Evolutionary conservation across 1,140 invertebrate species (phyloP).

Genomic region (Chironomus tepperi): DNA sequence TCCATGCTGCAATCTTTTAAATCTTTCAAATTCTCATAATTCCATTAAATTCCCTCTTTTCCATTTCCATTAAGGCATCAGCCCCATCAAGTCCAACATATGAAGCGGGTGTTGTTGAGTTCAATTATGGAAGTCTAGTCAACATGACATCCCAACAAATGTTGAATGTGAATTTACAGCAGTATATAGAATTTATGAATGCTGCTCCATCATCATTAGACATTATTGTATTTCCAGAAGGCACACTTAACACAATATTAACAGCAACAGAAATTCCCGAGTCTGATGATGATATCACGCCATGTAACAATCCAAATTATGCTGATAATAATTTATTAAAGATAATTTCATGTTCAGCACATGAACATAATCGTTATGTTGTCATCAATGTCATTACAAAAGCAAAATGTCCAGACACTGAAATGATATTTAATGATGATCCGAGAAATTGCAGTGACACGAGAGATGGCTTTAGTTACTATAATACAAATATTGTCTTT

Average conservation of each 20-base stretch:
- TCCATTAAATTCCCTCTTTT: too few species aligned
- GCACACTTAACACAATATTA: constrained; percentile 39
- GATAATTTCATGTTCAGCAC: constrained; percentile 33
- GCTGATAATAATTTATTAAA: constrained; percentile 29
- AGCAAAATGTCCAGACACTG: constrained; percentile 41
- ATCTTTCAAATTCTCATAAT: too few species aligned
- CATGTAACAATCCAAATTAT: constrained; percentile 31
- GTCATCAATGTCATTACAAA: constrained; percentile 66
- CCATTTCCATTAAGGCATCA: constrained; percentile 38
- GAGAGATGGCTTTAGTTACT: constrained; percentile 43
- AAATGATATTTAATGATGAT: constrained; percentile 33
- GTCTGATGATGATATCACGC: constrained; percentile 26
- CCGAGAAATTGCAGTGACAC: constrained; percentile 31
- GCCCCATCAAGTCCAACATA: constrained; percentile 40
- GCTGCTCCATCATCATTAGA: constrained; percentile 43
- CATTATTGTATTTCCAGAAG: constrained; percentile 78
- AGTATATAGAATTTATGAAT: constrained; percentile 33
- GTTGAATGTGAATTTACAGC: constrained; percentile 29
- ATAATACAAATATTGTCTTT: constrained; percentile 66
- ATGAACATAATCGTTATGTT: constrained; percentile 45
- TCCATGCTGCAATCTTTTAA: too few species aligned
- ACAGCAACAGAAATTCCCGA: constrained; percentile 31
- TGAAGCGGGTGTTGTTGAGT: constrained; percentile 47
- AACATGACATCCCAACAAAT: not conserved
- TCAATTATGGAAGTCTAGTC: constrained; percentile 25